These are phyloP conservation scores for Tillus elongatus DNA, from an alignment of 2,888 invertebrate species.

Conservation along the genomic window DNA sequence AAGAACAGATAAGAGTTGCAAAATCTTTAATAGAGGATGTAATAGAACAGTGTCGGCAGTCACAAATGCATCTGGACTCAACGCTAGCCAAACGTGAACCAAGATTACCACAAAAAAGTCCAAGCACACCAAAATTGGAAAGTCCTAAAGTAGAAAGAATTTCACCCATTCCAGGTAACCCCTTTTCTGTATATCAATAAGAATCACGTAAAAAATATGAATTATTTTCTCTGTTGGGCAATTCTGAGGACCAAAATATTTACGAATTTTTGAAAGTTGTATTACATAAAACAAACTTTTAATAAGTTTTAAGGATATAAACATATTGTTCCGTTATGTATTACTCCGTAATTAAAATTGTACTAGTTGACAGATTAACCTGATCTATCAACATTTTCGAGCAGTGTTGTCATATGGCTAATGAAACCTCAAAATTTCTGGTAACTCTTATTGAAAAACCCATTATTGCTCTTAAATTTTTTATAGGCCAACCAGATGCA, in stretches of 20 bases:
- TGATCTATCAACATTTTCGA: no score
- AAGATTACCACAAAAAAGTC: conserved; percentile 34
- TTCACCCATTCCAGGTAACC: conserved; percentile 31
- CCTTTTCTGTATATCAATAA: background rate
- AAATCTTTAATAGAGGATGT: conserved; percentile 61
- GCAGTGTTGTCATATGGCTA: no score
- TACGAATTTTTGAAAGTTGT: background rate
- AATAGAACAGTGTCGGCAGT: conserved; percentile 49
- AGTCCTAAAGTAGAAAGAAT: conserved; percentile 34
- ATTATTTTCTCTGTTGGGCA: no score
- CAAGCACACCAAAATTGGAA: conserved; percentile 20
- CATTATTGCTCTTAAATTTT: no score
- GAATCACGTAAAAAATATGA: no score
- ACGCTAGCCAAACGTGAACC: conserved; percentile 46
- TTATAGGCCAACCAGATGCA: conserved; percentile 44
- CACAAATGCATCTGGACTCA: conserved; percentile 40
- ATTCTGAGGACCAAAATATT: no score
- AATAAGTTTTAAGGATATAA: no score
- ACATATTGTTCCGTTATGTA: no score
- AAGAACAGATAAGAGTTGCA: conserved; percentile 65
- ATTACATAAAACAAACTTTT: background rate
- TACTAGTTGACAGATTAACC: no score
- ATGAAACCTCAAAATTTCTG: no score
- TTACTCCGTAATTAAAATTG: no score
- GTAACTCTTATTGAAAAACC: no score